phyloP scores from a whole-genome alignment of 1,140 invertebrate genomes.

The Brachystomella parvula region DNA sequence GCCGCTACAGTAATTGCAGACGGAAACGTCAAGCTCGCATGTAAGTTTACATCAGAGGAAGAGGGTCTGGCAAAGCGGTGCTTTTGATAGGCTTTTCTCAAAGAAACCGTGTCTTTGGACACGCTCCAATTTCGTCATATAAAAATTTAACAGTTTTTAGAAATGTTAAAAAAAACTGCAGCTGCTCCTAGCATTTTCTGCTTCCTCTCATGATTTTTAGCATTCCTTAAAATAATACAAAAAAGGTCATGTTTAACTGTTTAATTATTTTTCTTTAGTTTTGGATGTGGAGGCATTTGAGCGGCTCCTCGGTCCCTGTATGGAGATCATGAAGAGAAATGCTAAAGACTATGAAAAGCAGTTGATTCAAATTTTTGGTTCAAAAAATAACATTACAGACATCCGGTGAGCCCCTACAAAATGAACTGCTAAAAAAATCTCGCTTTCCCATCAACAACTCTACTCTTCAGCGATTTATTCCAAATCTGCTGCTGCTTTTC shows the following conservation, averaged over 20 bases:
- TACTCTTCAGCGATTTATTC: too few relatives aligned
- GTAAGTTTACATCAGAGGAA: constrained; percentile 54
- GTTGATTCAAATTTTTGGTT: constrained; percentile 88
- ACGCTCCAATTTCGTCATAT: neutral
- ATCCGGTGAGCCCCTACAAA: constrained; percentile 65
- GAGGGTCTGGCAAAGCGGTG: neutral
- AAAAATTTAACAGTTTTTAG: neutral
- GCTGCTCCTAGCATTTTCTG: too few relatives aligned
- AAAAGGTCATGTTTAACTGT: too few relatives aligned
- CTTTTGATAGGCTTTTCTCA: neutral
- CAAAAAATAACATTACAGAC: constrained; percentile 86
- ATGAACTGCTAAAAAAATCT: neutral
- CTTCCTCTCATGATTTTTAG: too few relatives aligned
- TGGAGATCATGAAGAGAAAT: constrained; percentile 97
- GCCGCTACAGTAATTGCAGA: constrained; percentile 86
- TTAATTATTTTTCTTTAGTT: constrained; percentile 58
- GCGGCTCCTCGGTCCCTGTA: constrained; percentile 92
- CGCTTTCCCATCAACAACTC: too few relatives aligned
- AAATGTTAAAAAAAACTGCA: constrained; percentile 5
- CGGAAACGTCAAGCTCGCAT: constrained; percentile 74
- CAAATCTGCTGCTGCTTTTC: too few relatives aligned
- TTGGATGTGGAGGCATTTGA: constrained; percentile 97
- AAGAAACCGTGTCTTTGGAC: neutral
- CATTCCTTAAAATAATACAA: too few relatives aligned
- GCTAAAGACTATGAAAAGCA: constrained; percentile 95